Base-by-base conservation (phyloP, 37 sponge, comb jelly and placozoan genomes). In the Dysidea cf. avara region DNA sequence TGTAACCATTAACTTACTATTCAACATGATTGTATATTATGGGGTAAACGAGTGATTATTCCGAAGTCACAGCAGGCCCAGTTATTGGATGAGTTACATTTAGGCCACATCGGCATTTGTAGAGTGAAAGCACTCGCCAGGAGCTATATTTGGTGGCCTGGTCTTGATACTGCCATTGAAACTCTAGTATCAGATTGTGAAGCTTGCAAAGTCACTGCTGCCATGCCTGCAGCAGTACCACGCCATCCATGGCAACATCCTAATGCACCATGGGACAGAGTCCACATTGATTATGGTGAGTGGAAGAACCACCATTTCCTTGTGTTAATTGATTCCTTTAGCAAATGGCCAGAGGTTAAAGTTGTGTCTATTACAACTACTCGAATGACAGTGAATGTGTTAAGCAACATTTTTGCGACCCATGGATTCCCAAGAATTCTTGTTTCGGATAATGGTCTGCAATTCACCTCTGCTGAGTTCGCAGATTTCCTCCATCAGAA, bases 161-260 rank as follows among this genome's bases (percentile, higher is more conserved):
- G 34, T 2, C 24, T 61, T 2, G 61, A 61, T 61, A 28, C 1
- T 34, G 61, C 31, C 29, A 61, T 61, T 61, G 61, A 9, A 3
- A 9, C 2, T 2, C 61, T 61, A 3, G 1, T 28, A 14, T 18
- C 24, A 25, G 34, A 24, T 9, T 61, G 61, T 22, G 61, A 25
- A n/a, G 3, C 31, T 34, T 61, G 61, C 24, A 33, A 33, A 24
- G 29, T 24, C 3, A 61, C 61, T 2, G 61, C 61, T 3, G 18
- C 24, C 17, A 61, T 22, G 61, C 61, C 61, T 26, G 34, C 25
- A 61, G 61, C 29, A 7, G 31, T 61, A 34, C 17, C 29, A 26
- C 16, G 34, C 17, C 61, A 61, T 3, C 61, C 61, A 25, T 61
- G 61, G 61, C 61, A 61, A 25, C 61, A 61, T 7, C 61, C 61